phyloP scores from a whole-genome alignment of 1,140 invertebrate species.

The Drosophila trapezifrons region DNA sequence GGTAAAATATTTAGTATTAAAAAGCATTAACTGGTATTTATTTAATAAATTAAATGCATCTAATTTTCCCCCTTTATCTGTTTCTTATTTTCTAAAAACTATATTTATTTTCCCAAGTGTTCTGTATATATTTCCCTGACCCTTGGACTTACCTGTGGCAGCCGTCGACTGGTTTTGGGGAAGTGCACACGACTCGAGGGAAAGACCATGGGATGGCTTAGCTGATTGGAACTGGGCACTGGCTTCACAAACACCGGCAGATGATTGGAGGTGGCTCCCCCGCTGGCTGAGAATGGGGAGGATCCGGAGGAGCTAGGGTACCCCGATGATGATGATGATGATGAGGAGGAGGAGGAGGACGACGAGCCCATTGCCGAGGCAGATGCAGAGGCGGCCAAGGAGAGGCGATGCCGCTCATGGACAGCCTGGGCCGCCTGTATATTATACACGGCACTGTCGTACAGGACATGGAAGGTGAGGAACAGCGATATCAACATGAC shows the following conservation, averaged over 20 bases:
- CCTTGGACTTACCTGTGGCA: constrained; percentile 85
- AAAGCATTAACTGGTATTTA: not conserved
- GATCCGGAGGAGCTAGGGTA: constrained; percentile 42
- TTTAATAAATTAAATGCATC: fast-evolving
- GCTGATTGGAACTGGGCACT: constrained; percentile 66
- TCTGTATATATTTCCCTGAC: not conserved
- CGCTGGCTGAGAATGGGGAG: constrained; percentile 3
- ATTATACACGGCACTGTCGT: constrained; percentile 92
- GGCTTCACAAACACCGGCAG: constrained; percentile 72
- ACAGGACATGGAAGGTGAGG: constrained; percentile 92
- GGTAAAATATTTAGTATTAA: not conserved
- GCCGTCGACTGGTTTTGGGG: constrained; percentile 85
- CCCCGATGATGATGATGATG: not conserved
- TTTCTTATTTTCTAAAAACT: not conserved
- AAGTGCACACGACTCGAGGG: constrained; percentile 84
- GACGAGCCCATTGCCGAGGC: constrained; percentile 16
- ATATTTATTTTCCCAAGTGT: not conserved
- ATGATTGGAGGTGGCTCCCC: constrained; percentile 49
- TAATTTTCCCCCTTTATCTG: too few relatives aligned
- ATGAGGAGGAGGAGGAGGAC: constrained; percentile 12
- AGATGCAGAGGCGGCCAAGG: constrained; percentile 57
- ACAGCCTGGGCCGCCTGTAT: constrained; percentile 85
- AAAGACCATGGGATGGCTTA: constrained; percentile 84
- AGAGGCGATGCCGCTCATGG: constrained; percentile 74
- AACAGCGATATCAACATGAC: constrained; percentile 91